phyloP scores from a whole-genome alignment of 2,797 vertebrate genomes.

The Cirrhinus mrigala region DNA sequence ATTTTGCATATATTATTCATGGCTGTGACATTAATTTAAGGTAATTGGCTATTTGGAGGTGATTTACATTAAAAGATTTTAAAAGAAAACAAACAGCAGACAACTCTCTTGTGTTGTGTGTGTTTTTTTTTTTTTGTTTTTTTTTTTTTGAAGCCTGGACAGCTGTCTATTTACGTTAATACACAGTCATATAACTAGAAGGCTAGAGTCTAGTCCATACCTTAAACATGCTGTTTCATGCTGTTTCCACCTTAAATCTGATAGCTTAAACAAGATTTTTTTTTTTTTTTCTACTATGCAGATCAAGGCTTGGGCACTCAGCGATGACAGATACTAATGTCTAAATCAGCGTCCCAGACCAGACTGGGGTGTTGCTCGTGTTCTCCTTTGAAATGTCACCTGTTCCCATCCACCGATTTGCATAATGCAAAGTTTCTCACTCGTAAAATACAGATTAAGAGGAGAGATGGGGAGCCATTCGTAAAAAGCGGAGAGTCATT shows the following conservation, averaged over 20 bases:
- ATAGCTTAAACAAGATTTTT: constrained; percentile 74
- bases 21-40: no score
- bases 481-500: constrained; percentile 85
- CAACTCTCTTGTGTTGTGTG: no score
- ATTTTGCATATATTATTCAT: no score
- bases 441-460: constrained; percentile 99
- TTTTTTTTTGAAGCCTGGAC: no score
- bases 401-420: constrained; percentile 99
- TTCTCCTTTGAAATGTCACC: constrained; percentile 99
- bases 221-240: neutral
- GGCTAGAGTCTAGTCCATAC: neutral
- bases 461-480: constrained; percentile 91
- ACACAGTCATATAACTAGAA: no score
- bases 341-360: constrained; percentile 95
- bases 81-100: no score
- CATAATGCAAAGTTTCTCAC: constrained; percentile 99
- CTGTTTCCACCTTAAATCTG: constrained; percentile 85
- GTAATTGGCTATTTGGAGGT: no score
- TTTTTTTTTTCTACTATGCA: constrained; percentile 78
- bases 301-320: constrained; percentile 82
- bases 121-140: no score
- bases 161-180: no score
- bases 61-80: no score
- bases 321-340: constrained; percentile 99
- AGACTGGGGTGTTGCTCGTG: constrained; percentile 90